Base-by-base conservation (phyloP, 2,113 vertebrate genomes). In the Xiphophorus couchianus region DNA sequence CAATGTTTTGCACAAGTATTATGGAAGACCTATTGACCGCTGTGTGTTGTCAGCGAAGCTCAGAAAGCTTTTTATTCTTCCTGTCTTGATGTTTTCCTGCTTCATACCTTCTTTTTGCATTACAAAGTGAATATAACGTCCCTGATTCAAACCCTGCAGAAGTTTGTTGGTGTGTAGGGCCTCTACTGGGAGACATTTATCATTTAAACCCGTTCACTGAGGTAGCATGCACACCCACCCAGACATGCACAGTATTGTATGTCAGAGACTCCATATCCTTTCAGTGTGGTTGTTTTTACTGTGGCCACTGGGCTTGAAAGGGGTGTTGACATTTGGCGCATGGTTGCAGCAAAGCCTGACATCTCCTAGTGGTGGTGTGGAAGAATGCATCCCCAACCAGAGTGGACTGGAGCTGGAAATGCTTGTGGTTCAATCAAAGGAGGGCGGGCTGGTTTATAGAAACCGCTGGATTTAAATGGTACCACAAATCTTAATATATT, bases 351-450 rank as follows among this genome's bases (percentile, higher is more conserved):
- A 86, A 82, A 78, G 72, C 77, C 70, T 42, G 70, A 74, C 28
- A 58, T 67, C 89, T 80, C 86, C 93, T 89, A 80, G 90, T 91
- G 93, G 90, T 33, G 0, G 63, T 30, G 80, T 83, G 62, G n/a
- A 35, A 25, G 73, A 29, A 35, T 78, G 62, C 73, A 80, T 33
- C 22, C 62, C 28, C 67, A 22, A 33, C 71, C 39, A 22, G 28
- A n/a, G 42, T 42, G 60, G 19, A 67, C 77, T 28, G 27, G 1
- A n/a, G 66, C 66, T 86, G 77, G 72, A 84, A 83, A 78, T 2
- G 13, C 65, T 78, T 88, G 75, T 13, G 67, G 73, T 77, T 79
- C 39, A 67, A 27, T 83, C 54, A 80, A 74, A 85, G 30, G 48
- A 73, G 60, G 19, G 62, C 63, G 67, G 28, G 25, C 30, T 31